A percentile compares a stretch with the other conserved stretches of the same genome.
phyloP scores from a whole-genome alignment of 2,113 vertebrate species.

The Nothoprocta perdicaria region DNA sequence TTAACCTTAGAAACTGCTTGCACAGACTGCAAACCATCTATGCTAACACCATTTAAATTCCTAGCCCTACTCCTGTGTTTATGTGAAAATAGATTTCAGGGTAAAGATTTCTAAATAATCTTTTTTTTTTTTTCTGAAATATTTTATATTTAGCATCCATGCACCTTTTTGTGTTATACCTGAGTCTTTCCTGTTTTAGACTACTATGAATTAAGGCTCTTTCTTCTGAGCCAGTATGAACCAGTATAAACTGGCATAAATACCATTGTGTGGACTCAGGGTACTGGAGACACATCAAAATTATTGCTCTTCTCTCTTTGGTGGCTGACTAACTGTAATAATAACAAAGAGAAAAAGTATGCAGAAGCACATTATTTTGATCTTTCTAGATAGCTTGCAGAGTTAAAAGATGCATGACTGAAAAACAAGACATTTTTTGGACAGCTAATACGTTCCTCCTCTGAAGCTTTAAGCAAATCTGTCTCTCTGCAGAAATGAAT shows the following conservation, averaged over 20 bases:
- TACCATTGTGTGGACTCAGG: background rate
- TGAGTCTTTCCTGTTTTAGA: background rate
- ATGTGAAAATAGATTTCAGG: background rate
- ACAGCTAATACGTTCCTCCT: background rate
- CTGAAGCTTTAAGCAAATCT: constrained; percentile 7
- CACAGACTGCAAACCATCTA: background rate
- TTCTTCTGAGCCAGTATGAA: background rate
- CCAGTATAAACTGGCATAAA: background rate
- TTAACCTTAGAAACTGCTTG: background rate
- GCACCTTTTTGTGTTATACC: background rate
- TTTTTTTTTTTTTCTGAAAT: background rate
- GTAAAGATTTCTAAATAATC: background rate
- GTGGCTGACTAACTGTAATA: background rate
- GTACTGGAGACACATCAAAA: background rate
- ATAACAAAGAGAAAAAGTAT: background rate
- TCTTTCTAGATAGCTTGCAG: background rate
- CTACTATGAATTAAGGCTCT: background rate
- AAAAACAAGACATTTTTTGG: background rate
- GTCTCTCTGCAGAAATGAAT: background rate
- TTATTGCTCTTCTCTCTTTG: background rate
- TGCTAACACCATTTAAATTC: background rate
- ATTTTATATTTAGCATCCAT: background rate
- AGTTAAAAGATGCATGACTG: background rate
- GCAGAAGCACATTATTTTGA: background rate
- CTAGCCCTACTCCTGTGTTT: background rate